Evolutionary conservation across 1,140 invertebrate species (phyloP), one percentile per base, ranked within the genome.

Genomic region (Rhopalosiphum maidis): DNA sequence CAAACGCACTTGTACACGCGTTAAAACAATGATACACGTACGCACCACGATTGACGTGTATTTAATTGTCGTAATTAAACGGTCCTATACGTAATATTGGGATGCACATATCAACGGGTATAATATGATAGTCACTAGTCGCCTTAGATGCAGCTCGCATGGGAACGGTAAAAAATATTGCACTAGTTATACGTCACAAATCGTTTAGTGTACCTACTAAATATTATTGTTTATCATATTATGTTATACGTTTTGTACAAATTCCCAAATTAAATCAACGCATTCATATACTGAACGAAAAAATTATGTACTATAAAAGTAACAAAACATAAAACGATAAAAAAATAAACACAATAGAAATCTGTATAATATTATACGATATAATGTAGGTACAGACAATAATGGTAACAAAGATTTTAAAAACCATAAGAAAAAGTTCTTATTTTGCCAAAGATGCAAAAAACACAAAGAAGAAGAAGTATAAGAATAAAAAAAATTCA

Each of bases 1-100:
- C 37, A 55, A 11, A 60, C 35, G 37, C 37, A 55, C 54, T 23
- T 41, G 54, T 41, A 41, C n/a, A 55, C 35, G 23, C 9, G 41
- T 41, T 60, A 41, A 90, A 90, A 90, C 54, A 60, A 88, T 88
- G 46, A 54, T 87, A 46, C 23, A 54, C n/a, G 87, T 37, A 85
- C 3, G 87, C 15, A 54, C 30, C 30, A 37, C 41, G n/a, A 77
- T n/a, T 77, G 60, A 89, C n/a, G 15, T 15, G 88, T 41, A 25
- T 89, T 89, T 37, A 55, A 55, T 89, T 89, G 37, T 55, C 51
- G 25, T 55, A 25, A 89, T 55, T 37, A 89, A 11, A 89, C 87
- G 18, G 15, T 3, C 0, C 30, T 18, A 35, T 22, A 4, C 35
- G 48, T 89, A 41, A 25, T 89, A 89, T 89, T 54, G 9, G 21